These are phyloP conservation scores for Platygyra sinensis DNA, from an alignment of 64 coral and sea anemone genomes.

Conservation along the genomic window DNA sequence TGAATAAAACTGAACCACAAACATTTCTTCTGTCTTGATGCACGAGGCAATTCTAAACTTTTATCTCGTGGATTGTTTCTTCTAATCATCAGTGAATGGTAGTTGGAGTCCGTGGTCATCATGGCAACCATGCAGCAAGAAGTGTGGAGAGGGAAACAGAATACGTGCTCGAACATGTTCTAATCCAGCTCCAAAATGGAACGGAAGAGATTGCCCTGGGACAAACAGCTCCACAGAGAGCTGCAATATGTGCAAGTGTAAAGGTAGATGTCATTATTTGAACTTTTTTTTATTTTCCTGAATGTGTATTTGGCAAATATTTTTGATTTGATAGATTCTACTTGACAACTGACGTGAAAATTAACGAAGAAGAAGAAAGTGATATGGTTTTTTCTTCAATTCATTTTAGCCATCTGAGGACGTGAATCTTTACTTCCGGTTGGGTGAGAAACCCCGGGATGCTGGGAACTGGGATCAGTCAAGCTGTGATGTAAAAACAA, in stretches of 20 bases:
- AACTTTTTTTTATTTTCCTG: too few species aligned
- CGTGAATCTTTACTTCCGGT: too few species aligned
- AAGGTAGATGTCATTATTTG: too few species aligned
- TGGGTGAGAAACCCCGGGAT: too few species aligned
- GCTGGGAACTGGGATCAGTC: too few species aligned
- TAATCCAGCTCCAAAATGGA: conserved; percentile 1
- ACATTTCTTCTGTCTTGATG: too few species aligned
- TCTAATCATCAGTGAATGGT: neutral
- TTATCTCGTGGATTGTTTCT: neutral
- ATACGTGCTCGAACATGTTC: conserved; percentile 15
- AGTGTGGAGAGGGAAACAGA: neutral
- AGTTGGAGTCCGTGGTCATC: neutral
- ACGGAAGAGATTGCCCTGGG: neutral
- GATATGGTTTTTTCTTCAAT: too few species aligned
- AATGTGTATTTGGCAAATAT: too few species aligned
- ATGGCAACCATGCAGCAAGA: conserved; percentile 9
- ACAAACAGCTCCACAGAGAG: neutral
- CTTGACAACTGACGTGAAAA: neutral
- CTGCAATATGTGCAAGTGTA: neutral
- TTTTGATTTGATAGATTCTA: neutral
- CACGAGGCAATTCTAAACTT: neutral
- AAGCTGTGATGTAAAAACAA: too few species aligned
- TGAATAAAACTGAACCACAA: too few species aligned
- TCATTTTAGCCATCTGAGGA: too few species aligned
- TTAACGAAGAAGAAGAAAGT: too few species aligned